Evolutionary conservation across 1,140 invertebrate species (phyloP).

Genomic region (Drosophila aff.): DNA sequence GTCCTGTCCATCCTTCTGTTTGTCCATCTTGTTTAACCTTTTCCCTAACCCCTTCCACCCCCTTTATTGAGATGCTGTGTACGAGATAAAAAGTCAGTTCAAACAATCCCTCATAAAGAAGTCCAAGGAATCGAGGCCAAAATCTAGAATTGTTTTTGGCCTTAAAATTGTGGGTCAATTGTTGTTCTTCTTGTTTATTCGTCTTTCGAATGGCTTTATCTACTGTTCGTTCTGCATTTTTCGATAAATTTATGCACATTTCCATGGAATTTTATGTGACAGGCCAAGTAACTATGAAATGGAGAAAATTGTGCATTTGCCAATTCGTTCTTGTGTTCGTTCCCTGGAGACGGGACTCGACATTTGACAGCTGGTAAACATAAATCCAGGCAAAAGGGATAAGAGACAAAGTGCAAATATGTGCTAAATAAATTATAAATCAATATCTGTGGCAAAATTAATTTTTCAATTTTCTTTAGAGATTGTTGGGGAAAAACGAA

Average conservation of each 20-base stretch:
- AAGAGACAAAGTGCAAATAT: conserved; percentile 38
- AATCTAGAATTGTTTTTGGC: conserved; percentile 43
- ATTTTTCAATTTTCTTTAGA: conserved; percentile 12
- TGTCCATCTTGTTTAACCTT: conserved; percentile 38
- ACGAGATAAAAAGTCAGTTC: conserved; percentile 33
- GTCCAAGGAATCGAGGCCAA: conserved; percentile 10
- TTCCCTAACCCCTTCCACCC: background rate
- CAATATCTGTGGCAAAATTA: conserved; percentile 26
- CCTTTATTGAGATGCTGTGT: conserved; percentile 15
- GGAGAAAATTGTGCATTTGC: conserved; percentile 27
- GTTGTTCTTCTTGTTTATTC: conserved; percentile 24
- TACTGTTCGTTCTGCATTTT: conserved; percentile 7
- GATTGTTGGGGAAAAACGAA: background rate
- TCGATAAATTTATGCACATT: conserved; percentile 42
- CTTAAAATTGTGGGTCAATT: conserved; percentile 45
- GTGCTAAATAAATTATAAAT: conserved; percentile 24
- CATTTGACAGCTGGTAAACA: conserved; percentile 31
- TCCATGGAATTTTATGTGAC: conserved; percentile 45
- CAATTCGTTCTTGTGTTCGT: background rate
- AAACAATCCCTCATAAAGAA: conserved; percentile 25
- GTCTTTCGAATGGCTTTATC: conserved; percentile 23
- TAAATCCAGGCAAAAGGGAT: conserved; percentile 17
- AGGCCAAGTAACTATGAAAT: conserved; percentile 41
- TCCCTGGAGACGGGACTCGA: conserved; percentile 14
- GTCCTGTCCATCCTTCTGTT: conserved; percentile 28